Evolutionary conservation across 2,888 invertebrate genomes (phyloP).

Genomic region (Drosophila multiciliata): DNA sequence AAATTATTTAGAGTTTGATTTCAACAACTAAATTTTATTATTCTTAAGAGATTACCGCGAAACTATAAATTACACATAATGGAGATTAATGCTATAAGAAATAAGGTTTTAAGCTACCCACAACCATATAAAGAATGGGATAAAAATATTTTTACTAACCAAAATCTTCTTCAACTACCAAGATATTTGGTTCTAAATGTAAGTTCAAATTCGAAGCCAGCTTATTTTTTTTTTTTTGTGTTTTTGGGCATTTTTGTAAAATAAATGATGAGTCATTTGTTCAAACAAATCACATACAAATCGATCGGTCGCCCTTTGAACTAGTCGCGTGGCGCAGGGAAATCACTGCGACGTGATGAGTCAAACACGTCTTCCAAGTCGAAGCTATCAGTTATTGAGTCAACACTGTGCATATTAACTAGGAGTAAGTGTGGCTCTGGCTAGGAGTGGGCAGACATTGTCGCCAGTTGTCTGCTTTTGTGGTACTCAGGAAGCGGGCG

Average conservation of each 20-base stretch:
- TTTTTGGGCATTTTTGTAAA: conserved; percentile 7
- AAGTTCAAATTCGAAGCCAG: conserved; percentile 3
- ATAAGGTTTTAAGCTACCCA: background rate
- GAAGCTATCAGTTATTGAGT: conserved; percentile 52
- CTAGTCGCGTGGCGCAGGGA: conserved; percentile 60
- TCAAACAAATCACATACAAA: conserved; percentile 48
- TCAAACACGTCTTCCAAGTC: conserved; percentile 61
- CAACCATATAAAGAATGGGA: background rate
- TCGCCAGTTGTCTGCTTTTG: conserved; percentile 38
- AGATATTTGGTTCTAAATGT: background rate
- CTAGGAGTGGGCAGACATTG: conserved; percentile 32
- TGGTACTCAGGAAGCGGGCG: conserved; percentile 56
- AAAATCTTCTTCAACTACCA: background rate
- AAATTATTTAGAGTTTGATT: rapidly evolving
- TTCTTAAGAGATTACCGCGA: background rate
- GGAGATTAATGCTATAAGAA: background rate
- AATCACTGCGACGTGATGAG: conserved; percentile 56
- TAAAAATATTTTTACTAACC: background rate
- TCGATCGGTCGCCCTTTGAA: conserved; percentile 68
- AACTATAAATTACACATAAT: background rate
- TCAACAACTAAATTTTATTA: background rate
- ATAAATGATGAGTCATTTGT: conserved; percentile 60
- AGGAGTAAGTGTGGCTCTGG: conserved; percentile 35
- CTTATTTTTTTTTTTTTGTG: background rate
- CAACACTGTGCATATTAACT: conserved; percentile 71